These are phyloP conservation scores for Pseudolaguvia tuberculata DNA, from an alignment of 2,113 vertebrate species.

Conservation along the genomic window DNA sequence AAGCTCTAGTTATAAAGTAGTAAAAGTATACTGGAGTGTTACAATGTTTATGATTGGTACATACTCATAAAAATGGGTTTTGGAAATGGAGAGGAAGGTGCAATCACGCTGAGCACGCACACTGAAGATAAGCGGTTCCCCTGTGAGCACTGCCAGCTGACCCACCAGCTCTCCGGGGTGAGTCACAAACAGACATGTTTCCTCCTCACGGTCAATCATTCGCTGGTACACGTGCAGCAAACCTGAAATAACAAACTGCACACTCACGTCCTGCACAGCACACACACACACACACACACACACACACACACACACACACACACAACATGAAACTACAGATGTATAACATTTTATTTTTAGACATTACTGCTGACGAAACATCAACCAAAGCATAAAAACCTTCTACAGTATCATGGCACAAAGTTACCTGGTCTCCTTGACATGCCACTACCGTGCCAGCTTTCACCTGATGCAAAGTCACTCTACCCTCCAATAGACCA, in stretches of 20 bases:
- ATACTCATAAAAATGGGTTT: slow-evolving; percentile 94
- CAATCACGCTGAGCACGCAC: slow-evolving; percentile 88
- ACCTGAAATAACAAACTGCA: slow-evolving; percentile 89
- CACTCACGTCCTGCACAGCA: slow-evolving; percentile 76
- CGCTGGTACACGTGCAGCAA: slow-evolving; percentile 85
- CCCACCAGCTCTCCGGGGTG: slow-evolving; percentile 90
- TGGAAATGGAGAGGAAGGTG: slow-evolving; percentile 87
- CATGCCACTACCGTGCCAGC: slow-evolving; percentile 79
- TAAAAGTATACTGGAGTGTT: background rate
- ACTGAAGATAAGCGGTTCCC: slow-evolving; percentile 90
- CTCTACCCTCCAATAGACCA: slow-evolving; percentile 77
- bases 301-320: slow-evolving; percentile 10
- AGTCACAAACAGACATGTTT: slow-evolving; percentile 84
- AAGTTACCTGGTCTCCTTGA: slow-evolving; percentile 90
- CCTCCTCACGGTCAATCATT: slow-evolving; percentile 85
- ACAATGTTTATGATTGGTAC: slow-evolving; percentile 33
- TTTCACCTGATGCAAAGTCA: slow-evolving; percentile 81
- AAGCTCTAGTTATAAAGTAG: no score
- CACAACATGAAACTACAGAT: background rate
- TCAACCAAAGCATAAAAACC: background rate
- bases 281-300: slow-evolving; percentile 28
- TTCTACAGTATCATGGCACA: background rate
- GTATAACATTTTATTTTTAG: background rate
- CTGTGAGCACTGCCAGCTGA: slow-evolving; percentile 88
- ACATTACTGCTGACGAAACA: background rate